Evolutionary conservation across 37 sponge, comb jelly and placozoan genomes (phyloP).

Genomic region (Ephydatia muelleri): DNA sequence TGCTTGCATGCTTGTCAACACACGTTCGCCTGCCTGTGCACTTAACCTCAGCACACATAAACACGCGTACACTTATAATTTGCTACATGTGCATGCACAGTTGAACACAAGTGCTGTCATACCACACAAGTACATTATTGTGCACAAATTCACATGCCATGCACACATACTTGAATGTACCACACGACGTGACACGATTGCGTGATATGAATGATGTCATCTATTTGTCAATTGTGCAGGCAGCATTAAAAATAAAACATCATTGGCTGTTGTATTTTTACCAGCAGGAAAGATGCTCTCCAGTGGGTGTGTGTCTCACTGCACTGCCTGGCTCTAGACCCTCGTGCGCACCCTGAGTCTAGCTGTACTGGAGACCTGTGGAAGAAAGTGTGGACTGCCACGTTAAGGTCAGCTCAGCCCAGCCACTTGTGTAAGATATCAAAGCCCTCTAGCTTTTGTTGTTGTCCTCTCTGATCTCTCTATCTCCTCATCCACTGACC

Average conservation of each 20-base stretch:
- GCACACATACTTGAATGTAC: too few relatives aligned
- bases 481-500: neutral
- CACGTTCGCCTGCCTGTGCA: too few relatives aligned
- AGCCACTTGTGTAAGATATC: neutral
- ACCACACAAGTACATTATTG: too few relatives aligned
- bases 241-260: neutral
- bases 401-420: slow-evolving; percentile 22
- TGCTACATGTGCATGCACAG: too few relatives aligned
- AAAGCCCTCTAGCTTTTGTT: neutral
- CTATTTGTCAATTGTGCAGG: too few relatives aligned
- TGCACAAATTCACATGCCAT: too few relatives aligned
- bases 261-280: slow-evolving; percentile 1
- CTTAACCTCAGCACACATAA: too few relatives aligned
- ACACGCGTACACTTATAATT: too few relatives aligned
- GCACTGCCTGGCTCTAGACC: slow-evolving; percentile 12
- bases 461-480: neutral
- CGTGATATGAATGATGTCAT: too few relatives aligned
- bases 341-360: neutral
- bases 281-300: slow-evolving; percentile 12
- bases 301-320: slow-evolving; percentile 26
- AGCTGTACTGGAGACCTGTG: neutral
- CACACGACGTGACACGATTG: too few relatives aligned
- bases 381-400: slow-evolving; percentile 23
- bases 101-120: too few relatives aligned
- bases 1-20: too few relatives aligned